A percentile compares a stretch with the other conserved stretches of the same genome.
Evolutionary conservation across 2,113 vertebrate species (phyloP).

Genomic region (Dasyprocta punctata): DNA sequence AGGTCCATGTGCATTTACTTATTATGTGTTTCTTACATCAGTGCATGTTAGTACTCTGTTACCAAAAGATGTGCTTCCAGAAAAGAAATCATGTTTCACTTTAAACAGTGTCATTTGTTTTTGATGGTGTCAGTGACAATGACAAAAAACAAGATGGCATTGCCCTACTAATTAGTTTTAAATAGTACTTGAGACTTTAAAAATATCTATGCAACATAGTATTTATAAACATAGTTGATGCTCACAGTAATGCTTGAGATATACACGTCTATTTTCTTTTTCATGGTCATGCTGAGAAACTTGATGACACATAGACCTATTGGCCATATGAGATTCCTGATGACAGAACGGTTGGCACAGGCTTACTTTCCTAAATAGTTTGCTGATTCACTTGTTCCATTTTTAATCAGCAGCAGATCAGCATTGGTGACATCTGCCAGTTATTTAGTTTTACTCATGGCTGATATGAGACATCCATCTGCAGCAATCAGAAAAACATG

Average conservation of each 20-base stretch:
- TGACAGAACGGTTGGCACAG: constrained; percentile 44
- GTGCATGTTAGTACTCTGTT: not conserved
- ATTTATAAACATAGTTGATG: not conserved
- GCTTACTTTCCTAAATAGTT: constrained; percentile 65
- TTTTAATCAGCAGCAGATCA: constrained; percentile 76
- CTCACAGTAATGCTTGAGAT: not conserved
- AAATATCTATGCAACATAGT: not conserved
- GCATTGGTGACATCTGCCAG: constrained; percentile 67
- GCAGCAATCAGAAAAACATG: not conserved
- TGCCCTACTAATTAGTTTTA: constrained; percentile 1
- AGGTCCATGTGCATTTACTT: not conserved
- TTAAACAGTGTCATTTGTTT: constrained; percentile 28
- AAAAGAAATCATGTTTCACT: not conserved
- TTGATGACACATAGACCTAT: not conserved
- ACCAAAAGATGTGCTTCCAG: not conserved
- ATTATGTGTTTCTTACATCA: not conserved
- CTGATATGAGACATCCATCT: constrained; percentile 46
- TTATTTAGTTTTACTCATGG: constrained; percentile 61
- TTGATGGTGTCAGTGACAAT: not conserved
- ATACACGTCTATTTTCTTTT: constrained; percentile 29
- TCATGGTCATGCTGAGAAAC: not conserved
- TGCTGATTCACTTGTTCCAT: constrained; percentile 72
- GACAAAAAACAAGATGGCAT: not conserved
- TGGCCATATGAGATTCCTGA: not conserved
- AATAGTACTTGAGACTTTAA: constrained; percentile 13